Evolutionary conservation across 2,888 invertebrate genomes (phyloP).

Genomic region (Eretmocerus hayati): DNA sequence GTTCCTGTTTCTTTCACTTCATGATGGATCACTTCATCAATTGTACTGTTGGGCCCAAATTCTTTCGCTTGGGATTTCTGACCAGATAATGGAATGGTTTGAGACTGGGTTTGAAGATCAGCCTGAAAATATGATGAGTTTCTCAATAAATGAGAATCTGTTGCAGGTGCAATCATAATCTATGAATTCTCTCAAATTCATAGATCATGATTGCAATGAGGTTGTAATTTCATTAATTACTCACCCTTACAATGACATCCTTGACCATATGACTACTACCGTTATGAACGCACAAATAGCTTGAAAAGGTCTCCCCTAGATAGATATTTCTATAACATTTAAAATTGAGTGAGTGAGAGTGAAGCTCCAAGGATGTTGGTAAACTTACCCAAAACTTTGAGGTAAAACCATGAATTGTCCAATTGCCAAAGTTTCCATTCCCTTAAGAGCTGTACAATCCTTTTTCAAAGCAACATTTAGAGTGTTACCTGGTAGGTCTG

Average conservation of each 20-base stretch:
- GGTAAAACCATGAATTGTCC: conserved; percentile 89
- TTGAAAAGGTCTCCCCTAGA: conserved; percentile 95
- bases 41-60: conserved; percentile 70
- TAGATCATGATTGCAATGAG: no score
- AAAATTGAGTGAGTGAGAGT: conserved; percentile 8
- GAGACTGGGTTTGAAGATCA: conserved; percentile 88
- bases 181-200: background rate
- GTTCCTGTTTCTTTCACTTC: conserved; percentile 99
- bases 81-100: conserved; percentile 75
- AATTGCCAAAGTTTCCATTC: conserved; percentile 73
- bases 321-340: conserved; percentile 79
- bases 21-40: conserved; percentile 94
- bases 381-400: conserved; percentile 90
- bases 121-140: conserved; percentile 54
- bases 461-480: conserved; percentile 71
- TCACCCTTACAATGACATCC: conserved; percentile 75
- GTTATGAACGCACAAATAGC: conserved; percentile 95
- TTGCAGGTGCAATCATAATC: no score
- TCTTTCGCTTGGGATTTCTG: conserved; percentile 54
- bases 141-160: background rate
- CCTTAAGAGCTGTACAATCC: conserved; percentile 77
- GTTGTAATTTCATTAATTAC: conserved; percentile 21
- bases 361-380: no score
- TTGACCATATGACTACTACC: conserved; percentile 79
- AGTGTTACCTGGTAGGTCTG: conserved; percentile 77